Evolutionary conservation across 2,888 invertebrate genomes (phyloP).

Genomic region (Coremacera marginata): DNA sequence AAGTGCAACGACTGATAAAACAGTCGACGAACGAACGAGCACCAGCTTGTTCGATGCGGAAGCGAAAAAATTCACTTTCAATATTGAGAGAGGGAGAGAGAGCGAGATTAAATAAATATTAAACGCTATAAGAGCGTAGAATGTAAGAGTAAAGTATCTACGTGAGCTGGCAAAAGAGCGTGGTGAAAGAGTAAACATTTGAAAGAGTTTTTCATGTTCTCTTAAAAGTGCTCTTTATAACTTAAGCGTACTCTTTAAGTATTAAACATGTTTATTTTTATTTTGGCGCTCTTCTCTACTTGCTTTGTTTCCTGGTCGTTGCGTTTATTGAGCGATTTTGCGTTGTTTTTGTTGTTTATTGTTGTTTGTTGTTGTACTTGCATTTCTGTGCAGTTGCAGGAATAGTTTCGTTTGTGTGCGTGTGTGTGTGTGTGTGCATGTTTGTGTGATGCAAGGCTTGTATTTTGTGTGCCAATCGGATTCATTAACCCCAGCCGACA

Average conservation of each 20-base stretch:
- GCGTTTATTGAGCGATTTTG: conserved; percentile 9
- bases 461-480: conserved; percentile 67
- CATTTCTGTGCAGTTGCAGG: conserved; percentile 8
- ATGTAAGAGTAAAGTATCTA: neutral
- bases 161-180: conserved; percentile 8
- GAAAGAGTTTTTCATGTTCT: neutral
- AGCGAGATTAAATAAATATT: neutral
- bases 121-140: neutral
- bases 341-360: neutral
- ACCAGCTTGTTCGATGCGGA: conserved; percentile 33
- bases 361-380: conserved; percentile 32
- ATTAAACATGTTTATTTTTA: neutral
- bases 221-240: neutral
- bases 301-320: conserved; percentile 35
- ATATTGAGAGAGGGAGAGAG: conserved; percentile 30
- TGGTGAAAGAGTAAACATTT: conserved; percentile 23
- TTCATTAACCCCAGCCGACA: conserved; percentile 65
- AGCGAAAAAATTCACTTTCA: conserved; percentile 42
- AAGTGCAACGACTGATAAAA: neutral
- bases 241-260: neutral
- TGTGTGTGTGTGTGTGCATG: conserved; percentile 35
- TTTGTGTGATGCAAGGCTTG: conserved; percentile 46
- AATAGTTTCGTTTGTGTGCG: conserved; percentile 46
- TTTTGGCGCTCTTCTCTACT: conserved; percentile 37
- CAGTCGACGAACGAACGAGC: neutral